phyloP scores from a whole-genome alignment of 2,113 vertebrate genomes.

The Varanus komodoensis region DNA sequence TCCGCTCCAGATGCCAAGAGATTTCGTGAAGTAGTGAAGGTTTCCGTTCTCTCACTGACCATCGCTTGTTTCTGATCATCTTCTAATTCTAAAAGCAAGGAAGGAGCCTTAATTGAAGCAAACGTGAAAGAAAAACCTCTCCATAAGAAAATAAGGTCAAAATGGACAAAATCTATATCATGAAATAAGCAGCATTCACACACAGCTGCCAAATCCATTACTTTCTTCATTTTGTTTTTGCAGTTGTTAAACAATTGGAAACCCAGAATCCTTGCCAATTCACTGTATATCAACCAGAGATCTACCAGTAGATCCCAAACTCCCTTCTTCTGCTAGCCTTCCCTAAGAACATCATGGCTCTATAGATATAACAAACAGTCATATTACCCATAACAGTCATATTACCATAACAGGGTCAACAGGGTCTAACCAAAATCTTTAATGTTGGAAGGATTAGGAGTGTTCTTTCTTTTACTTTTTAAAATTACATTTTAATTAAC shows the following conservation, averaged over 20 bases:
- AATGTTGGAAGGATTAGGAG: too few species aligned
- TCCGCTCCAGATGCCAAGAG: conserved; percentile 93
- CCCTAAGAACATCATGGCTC: background rate
- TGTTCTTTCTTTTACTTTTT: too few species aligned
- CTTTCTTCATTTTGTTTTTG: too few species aligned
- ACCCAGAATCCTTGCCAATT: too few species aligned
- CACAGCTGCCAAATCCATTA: background rate
- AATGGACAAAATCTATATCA: background rate
- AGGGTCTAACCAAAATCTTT: too few species aligned
- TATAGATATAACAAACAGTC: background rate
- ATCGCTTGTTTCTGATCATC: conserved; percentile 90
- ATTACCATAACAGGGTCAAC: too few species aligned
- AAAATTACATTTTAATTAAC: too few species aligned
- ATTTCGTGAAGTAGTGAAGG: conserved; percentile 97
- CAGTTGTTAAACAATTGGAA: too few species aligned
- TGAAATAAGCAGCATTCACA: background rate
- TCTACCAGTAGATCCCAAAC: too few species aligned
- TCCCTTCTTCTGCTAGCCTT: too few species aligned
- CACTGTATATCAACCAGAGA: too few species aligned
- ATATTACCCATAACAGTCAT: background rate
- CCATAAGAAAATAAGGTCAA: conserved; percentile 8
- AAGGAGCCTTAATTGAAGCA: background rate
- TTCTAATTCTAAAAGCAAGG: conserved; percentile 82
- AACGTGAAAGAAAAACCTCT: conserved; percentile 6
- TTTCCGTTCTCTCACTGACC: conserved; percentile 97